Base-by-base conservation (phyloP, 2,113 vertebrate species). In the Anguilla rostrata region DNA sequence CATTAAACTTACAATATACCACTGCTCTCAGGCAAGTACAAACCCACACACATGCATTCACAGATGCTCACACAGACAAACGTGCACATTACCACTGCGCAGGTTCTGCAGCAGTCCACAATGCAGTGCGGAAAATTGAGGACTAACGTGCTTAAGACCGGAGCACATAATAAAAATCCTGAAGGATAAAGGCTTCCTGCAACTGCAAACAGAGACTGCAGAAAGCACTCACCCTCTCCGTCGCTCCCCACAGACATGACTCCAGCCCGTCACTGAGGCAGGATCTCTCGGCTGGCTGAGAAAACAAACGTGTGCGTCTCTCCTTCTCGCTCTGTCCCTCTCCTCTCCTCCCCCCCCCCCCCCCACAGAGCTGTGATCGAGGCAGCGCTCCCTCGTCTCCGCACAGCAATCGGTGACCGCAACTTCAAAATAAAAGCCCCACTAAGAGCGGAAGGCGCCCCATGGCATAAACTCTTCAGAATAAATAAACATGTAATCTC, bases 381-480 rank as follows among this genome's bases (percentile, higher is more conserved):
- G 71, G 71, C 71, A 75, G 34, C 78, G 15, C 39, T 39, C 78
- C 12, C 39, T 41, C 78, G 5, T 18, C 40, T 53, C 40, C n/a
- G 57, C 78, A 81, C 57, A 66, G 78, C 56, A 82, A 86, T 81
- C 39, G 41, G 85, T 22, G 9, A 66, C 39, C 34, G 85, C 79
- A 29, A 39, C 79, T 86, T 86, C 85, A 86, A 63, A 86, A 86
- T 86, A 86, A 86, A 71, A 86, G 85, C 80, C 85, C 85, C 39
- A 41, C 78, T 14, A 41, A n/a, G 20, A 40, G 20, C 12, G 18
- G 22, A 34, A 49, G 29, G 46, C 26, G 14, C 43, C 43, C 71
- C 71, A 75, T 34, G 26, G 26, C 71, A 75, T 9, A 75, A 29
- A n/a, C 26, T 9, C 26, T 75, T 66, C 22, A 66, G 22, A 66